Base-by-base conservation (phyloP, 2,888 invertebrate genomes). In the Caenorhabditis zanzibari region DNA sequence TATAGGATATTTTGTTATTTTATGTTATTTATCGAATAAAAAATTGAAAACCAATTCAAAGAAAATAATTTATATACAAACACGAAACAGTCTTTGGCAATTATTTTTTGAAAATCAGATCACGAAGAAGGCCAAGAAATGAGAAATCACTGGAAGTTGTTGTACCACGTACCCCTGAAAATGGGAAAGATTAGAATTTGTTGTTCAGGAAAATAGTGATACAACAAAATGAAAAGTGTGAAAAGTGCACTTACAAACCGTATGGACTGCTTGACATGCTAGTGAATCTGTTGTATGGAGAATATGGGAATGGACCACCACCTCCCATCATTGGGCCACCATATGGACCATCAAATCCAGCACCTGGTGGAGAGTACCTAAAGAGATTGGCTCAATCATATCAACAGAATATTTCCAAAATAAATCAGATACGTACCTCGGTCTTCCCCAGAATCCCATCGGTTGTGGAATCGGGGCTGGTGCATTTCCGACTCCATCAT, bases 371-470 rank as follows among this genome's bases (percentile, higher is more conserved):
- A 26, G 85, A 80, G 56, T 82, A 85, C 71, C 85, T 85, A 75
- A 68, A 10, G 9, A 52, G 44, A 38, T 32, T 6, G 6, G 14
- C 0, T 28, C 22, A n/a, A 16, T n/a, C 22, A 3, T 19, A 16
- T 3, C 7, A 2, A 32, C 12, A 22, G 9, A 73, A 73, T n/a
- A 14, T 0, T 24, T 54, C 12, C 38, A 12, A 38, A 38, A 32
- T 32, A 6, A 38, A 38, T 38, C 10, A 1, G 2, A 47, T 35
- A 10, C 28, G 1, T 47, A 82, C 84, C 82, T 85, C 4, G 88
- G 88, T 68, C 88, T 63, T 28, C 88, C 88, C 88, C 88, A 88
- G 85, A 88, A 88, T 32, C 88, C 88, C 88, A 88, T 88, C 26
- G 88, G 88, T 41, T 85, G 85, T 7, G 84, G 84, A 52, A 85